Base-by-base conservation (phyloP, 2,888 invertebrate species). In the Oscheius sp. region DNA sequence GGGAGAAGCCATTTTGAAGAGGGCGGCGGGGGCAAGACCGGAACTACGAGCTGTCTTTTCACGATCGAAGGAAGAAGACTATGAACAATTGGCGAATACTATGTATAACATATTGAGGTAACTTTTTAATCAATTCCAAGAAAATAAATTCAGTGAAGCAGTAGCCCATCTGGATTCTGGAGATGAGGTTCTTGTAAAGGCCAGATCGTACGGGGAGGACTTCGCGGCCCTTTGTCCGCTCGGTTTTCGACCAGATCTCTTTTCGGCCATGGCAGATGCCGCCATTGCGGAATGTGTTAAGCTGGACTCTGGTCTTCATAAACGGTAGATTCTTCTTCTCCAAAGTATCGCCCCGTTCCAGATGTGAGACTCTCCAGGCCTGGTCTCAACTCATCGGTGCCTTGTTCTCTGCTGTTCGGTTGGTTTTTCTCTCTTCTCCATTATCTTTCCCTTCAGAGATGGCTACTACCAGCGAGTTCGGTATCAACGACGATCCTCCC, bases 171-270 rank as follows among this genome's bases (percentile, higher is more conserved):
- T 81, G 28, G 84, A 84, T 41, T 72, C 80, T 24, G 74, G 80
- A 17, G 82, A 81, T 17, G 80, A 78, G 67, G 83, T 83, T 26
- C 22, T 62, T 9, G 22, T 30, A 6, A 62, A 77, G 33, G 80
- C 82, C 12, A 73, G 71, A 24, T 69, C 69, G 22, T 80, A 79
- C 51, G 84, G 84, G 1, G 77, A 77, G 41, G 74, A 78, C 8
- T 82, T 80, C 56, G 84, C 81, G 0, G 70, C 74, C 24, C 71
- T 84, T 1, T 82, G 80, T 61, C 78, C 80, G 2, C 64, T 79
- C 36, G 84, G 84, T 14, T 84, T 84, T 70, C 77, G 84, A 9
- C 84, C 84, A n/a, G 84, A 84, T 56, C 78, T 80, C n/a, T 84
- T 84, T 67, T 77, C 84, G 2, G 72, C 75, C 5, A 70, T 84